A percentile compares a stretch with the other conserved stretches of the same genome.
Evolutionary conservation across 2,113 vertebrate species (phyloP).

Genomic region (Tonatia bakeri): DNA sequence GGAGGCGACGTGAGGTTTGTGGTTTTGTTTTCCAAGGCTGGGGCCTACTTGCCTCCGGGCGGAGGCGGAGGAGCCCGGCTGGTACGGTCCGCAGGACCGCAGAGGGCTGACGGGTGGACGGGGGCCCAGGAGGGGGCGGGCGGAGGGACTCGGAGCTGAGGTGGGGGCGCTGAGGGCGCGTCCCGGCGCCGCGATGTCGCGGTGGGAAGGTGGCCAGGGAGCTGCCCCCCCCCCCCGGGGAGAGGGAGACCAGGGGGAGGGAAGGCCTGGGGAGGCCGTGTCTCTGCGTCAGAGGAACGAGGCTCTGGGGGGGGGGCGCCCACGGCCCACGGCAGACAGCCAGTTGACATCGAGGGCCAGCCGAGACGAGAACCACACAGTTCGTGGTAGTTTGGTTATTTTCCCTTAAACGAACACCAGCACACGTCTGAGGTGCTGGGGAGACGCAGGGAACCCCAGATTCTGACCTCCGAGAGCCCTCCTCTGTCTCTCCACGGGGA

Average conservation of each 20-base stretch:
- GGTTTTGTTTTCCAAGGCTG: neutral
- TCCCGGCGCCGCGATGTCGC: neutral
- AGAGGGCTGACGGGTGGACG: neutral
- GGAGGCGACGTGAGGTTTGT: too few species aligned
- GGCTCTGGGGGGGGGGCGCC: too few species aligned
- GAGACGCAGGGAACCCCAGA: fast-evolving
- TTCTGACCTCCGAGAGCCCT: neutral
- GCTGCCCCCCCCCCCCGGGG: too few species aligned
- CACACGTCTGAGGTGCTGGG: neutral
- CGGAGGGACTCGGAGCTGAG: neutral
- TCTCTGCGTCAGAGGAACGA: neutral
- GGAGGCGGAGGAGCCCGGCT: neutral
- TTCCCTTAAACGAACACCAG: neutral
- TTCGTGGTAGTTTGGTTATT: neutral
- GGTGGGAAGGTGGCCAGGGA: too few species aligned
- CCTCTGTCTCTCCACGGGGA: neutral
- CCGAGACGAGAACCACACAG: neutral
- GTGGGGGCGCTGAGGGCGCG: neutral
- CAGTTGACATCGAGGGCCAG: too few species aligned
- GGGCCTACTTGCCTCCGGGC: neutral
- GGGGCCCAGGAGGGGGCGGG: neutral
- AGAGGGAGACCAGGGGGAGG: neutral
- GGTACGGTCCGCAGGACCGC: too few species aligned
- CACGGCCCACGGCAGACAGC: too few species aligned
- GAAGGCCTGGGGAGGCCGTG: neutral